Base-by-base conservation (phyloP, 2,113 vertebrate species). In the Tauraco erythrolophus region DNA sequence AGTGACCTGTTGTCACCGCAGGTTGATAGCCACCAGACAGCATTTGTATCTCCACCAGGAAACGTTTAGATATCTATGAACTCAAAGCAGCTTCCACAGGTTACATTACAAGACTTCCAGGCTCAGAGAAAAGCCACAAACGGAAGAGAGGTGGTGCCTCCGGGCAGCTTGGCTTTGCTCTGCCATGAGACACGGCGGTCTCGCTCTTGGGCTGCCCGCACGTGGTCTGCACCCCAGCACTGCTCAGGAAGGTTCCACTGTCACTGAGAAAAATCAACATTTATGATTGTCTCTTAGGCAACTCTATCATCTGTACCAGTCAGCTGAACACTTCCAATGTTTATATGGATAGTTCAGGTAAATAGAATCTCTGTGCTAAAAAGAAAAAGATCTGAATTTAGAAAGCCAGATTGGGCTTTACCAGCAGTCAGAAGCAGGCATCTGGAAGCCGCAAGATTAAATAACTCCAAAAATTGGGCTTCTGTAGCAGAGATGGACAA, bases 121-220 rank as follows among this genome's bases (percentile, higher is more conserved):
- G 54, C 37, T 50, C 35, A 54, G 45, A 48, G 27, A 58, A 60
- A 39, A 76, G 37, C 39, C 57, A 69, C 39, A 61, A 74, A 46
- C 4, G 50, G 56, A n/a, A 60, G 35, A 51, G 25, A 62, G 10
- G 24, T 43, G 22, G n/a, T 80, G 70, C 16, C 50, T 51, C n/a
- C 30, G 60, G 48, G 39, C 70, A 43, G 35, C 14, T 19, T 53
- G 7, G 14, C 64, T 64, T 86, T 19, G 4, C 30, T 69, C 43
- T 13, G 39, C 4, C 0, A 2, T 19, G 23, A 30, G 27, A 43
- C 43, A 57, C 0, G 5, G 46, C 71, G 74, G 56, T 5, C 31
- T 17, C 3, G 10, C 62, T 53, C 51, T 61, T 1, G 23, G 41
- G 57, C 35, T 21, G 48, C 46, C 43, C 18, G 22, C 54, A 46